These are phyloP conservation scores for Hylaeus volcanicus DNA, from an alignment of 1,140 invertebrate species.

Conservation along the genomic window DNA sequence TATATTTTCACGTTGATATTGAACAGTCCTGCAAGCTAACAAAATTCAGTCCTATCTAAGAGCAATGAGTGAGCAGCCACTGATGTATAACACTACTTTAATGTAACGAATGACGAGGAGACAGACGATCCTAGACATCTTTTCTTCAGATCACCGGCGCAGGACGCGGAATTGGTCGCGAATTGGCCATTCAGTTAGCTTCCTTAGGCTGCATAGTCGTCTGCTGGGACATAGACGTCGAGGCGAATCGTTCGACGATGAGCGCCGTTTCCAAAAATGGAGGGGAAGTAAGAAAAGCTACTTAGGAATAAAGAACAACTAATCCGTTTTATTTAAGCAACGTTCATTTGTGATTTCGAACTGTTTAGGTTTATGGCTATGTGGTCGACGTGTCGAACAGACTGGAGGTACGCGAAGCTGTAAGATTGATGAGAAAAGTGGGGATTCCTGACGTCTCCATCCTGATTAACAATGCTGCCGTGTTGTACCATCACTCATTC, in stretches of 20 bases:
- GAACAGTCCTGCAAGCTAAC: too few relatives aligned
- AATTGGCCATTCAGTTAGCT: constrained; percentile 71
- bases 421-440: constrained; percentile 68
- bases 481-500: constrained; percentile 64
- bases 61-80: too few relatives aligned
- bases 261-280: constrained; percentile 67
- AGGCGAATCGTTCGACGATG: constrained; percentile 68
- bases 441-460: constrained; percentile 71
- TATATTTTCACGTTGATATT: too few relatives aligned
- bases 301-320: neutral
- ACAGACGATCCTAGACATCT: too few relatives aligned
- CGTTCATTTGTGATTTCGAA: neutral
- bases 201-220: constrained; percentile 71
- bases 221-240: constrained; percentile 72
- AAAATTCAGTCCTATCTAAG: too few relatives aligned
- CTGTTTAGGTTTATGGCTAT: constrained; percentile 69
- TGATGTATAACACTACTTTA: too few relatives aligned
- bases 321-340: too few relatives aligned
- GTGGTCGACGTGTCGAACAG: constrained; percentile 71
- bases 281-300: constrained; percentile 62
- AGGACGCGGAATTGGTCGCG: constrained; percentile 74
- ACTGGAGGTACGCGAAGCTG: constrained; percentile 65
- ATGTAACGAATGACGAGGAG: too few relatives aligned
- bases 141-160: constrained; percentile 71
- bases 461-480: constrained; percentile 73